phyloP scores from a whole-genome alignment of 2,113 vertebrate genomes.

The Propithecus coquereli region DNA sequence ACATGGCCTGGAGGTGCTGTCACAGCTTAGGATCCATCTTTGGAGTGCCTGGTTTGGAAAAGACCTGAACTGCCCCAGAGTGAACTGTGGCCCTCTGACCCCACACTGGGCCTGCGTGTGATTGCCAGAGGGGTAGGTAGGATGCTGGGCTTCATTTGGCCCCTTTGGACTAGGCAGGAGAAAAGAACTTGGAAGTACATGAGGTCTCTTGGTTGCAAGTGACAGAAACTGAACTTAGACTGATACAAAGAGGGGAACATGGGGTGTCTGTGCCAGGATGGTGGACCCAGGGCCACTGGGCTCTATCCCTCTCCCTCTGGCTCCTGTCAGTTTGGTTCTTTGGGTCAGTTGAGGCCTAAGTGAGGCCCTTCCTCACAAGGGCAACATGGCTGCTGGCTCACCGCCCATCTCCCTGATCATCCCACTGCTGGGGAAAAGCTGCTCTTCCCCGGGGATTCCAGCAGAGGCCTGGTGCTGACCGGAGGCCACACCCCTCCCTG shows the following conservation, averaged over 20 bases:
- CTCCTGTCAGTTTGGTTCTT: neutral
- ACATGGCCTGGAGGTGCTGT: neutral
- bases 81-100: neutral
- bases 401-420: neutral
- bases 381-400: neutral
- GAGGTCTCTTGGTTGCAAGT: neutral
- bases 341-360: neutral
- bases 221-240: neutral
- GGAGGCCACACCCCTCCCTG: neutral
- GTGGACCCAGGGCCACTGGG: too few species aligned
- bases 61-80: neutral
- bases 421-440: neutral
- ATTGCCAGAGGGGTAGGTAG: accelerated
- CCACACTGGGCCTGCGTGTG: neutral
- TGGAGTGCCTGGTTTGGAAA: neutral
- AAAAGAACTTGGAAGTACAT: neutral
- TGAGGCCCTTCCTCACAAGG: neutral
- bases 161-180: neutral
- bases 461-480: neutral
- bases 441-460: neutral
- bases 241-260: neutral
- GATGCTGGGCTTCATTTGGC: neutral
- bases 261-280: neutral
- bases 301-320: too few species aligned
- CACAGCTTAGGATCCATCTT: neutral